Conservation (phyloP, 2,797 vertebrate genomes). For the Lacerta agilis region DNA sequence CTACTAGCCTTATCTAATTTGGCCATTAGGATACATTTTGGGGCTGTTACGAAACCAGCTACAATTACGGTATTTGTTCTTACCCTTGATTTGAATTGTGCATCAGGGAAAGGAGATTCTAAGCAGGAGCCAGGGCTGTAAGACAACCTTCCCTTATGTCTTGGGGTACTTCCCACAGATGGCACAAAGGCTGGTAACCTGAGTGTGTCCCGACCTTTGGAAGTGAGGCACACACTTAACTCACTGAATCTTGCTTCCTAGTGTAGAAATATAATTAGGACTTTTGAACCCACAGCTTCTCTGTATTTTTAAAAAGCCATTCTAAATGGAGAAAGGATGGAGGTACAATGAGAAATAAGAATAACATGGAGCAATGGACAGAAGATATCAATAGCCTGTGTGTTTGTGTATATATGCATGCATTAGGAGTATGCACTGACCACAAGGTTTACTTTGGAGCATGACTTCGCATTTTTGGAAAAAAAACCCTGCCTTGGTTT, state of each 20-base stretch:
- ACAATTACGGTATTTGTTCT: background rate
- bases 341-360: no score
- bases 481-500: no score
- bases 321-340: background rate
- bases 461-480: no score
- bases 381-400: no score
- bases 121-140: background rate
- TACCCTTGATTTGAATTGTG: background rate
- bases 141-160: background rate
- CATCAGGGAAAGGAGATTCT: background rate
- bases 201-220: background rate
- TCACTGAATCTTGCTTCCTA: background rate
- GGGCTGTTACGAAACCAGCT: conserved; percentile 11
- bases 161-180: background rate
- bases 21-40: conserved; percentile 25
- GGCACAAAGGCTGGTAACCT: no score
- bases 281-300: background rate
- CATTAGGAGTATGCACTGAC: no score
- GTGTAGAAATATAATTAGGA: background rate
- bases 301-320: no score
- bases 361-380: no score
- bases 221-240: background rate
- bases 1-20: conserved; percentile 26
- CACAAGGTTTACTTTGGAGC: no score
- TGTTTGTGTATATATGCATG: no score